Evolutionary conservation across 1,140 invertebrate genomes (phyloP).

Genomic region (Drosophila yakuba): DNA sequence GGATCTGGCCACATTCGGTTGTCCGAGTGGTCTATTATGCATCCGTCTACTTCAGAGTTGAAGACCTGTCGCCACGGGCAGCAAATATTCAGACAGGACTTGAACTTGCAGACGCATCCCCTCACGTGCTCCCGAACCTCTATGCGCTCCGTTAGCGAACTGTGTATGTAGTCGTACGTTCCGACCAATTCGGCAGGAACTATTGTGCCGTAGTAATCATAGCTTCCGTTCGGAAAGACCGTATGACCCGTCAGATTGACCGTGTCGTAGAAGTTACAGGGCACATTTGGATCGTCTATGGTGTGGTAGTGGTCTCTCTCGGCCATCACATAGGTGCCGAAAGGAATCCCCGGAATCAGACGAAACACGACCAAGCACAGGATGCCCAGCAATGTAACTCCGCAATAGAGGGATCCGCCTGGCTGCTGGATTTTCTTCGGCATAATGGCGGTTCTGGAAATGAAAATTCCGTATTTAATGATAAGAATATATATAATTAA

Average conservation of each 20-base stretch:
- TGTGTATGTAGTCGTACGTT: constrained; percentile 70
- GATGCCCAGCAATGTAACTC: constrained; percentile 58
- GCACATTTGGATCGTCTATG: constrained; percentile 67
- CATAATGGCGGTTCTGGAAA: constrained; percentile 42
- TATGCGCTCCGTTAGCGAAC: constrained; percentile 53
- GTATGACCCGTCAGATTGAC: constrained; percentile 69
- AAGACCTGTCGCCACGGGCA: constrained; percentile 71
- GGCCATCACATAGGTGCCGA: constrained; percentile 53
- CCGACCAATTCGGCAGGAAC: constrained; percentile 70
- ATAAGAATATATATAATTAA: too few species aligned
- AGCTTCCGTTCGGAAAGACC: constrained; percentile 67
- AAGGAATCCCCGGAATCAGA: constrained; percentile 53
- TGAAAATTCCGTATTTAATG: too few species aligned
- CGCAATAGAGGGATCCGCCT: constrained; percentile 58
- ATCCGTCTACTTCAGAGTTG: constrained; percentile 23
- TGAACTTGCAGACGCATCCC: constrained; percentile 77
- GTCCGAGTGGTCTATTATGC: constrained; percentile 34
- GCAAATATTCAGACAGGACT: constrained; percentile 77
- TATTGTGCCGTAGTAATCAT: constrained; percentile 63
- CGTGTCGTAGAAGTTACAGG: constrained; percentile 77
- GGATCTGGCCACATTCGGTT: constrained; percentile 55
- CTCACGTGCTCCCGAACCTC: constrained; percentile 65
- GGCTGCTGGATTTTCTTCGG: constrained; percentile 43
- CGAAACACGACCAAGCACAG: constrained; percentile 52
- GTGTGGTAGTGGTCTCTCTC: constrained; percentile 55